Evolutionary conservation across 2,113 vertebrate species (phyloP).

Genomic region (Bubo bubo): DNA sequence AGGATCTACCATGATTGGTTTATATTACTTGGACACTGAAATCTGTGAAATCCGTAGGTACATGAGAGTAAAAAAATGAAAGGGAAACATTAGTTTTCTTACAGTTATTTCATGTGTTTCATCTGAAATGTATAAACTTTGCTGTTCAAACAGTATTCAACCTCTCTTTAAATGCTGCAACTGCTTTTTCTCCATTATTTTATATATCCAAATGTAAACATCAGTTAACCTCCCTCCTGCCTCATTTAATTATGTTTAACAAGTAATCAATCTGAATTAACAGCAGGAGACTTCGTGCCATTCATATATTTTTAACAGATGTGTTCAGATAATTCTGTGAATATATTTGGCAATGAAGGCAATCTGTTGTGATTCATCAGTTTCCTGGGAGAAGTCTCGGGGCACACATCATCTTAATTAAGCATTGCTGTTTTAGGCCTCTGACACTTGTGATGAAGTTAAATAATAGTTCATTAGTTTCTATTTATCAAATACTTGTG

Average conservation of each 20-base stretch:
- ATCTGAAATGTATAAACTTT: background rate
- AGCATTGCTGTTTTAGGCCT: background rate
- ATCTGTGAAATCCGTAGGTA: background rate
- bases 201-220: background rate
- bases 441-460: background rate
- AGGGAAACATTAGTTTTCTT: background rate
- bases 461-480: constrained; percentile 13
- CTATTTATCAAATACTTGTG: background rate
- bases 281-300: background rate
- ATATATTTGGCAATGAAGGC: background rate
- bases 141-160: background rate
- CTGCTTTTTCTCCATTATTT: background rate
- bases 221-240: background rate
- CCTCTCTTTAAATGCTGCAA: background rate
- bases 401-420: constrained; percentile 35
- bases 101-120: background rate
- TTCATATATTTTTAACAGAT: background rate
- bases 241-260: constrained; percentile 28
- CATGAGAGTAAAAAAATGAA: background rate
- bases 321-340: background rate
- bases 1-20: background rate
- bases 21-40: background rate
- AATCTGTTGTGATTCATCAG: background rate
- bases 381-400: background rate
- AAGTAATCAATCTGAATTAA: constrained; percentile 42